A percentile compares a stretch with the other conserved stretches of the same genome.
These are phyloP conservation scores for Heliconius congener DNA, from an alignment of 1,140 invertebrate genomes.

Conservation along the genomic window DNA sequence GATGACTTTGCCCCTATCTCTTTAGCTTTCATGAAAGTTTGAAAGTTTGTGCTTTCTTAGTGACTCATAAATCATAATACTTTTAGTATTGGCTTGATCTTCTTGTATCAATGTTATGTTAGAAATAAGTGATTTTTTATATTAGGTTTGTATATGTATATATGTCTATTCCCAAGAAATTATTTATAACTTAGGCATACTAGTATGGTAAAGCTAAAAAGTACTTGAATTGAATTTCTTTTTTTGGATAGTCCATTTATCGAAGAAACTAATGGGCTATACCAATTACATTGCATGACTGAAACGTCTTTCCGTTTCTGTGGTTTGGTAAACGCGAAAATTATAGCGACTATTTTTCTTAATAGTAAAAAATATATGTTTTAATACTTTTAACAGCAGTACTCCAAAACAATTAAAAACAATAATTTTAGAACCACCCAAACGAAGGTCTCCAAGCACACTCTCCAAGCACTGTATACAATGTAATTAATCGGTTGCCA, in stretches of 20 bases:
- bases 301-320: too few relatives aligned
- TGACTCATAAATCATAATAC: background rate
- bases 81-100: background rate
- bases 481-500: background rate
- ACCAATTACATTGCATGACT: too few relatives aligned
- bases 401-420: background rate
- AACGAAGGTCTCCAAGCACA: constrained; percentile 3
- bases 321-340: too few relatives aligned
- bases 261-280: too few relatives aligned
- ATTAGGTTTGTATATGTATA: background rate
- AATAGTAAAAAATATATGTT: too few relatives aligned
- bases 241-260: too few relatives aligned
- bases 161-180: background rate
- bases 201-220: background rate
- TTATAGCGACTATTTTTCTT: too few relatives aligned
- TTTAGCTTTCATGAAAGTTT: background rate
- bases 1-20: background rate
- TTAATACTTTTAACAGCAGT: background rate
- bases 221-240: too few relatives aligned
- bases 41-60: background rate
- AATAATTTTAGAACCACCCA: background rate
- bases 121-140: background rate
- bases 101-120: background rate
- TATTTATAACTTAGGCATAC: background rate
- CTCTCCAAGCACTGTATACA: constrained; percentile 1